phyloP scores from a whole-genome alignment of 2,797 vertebrate species.

The Gymnodraco acuticeps region DNA sequence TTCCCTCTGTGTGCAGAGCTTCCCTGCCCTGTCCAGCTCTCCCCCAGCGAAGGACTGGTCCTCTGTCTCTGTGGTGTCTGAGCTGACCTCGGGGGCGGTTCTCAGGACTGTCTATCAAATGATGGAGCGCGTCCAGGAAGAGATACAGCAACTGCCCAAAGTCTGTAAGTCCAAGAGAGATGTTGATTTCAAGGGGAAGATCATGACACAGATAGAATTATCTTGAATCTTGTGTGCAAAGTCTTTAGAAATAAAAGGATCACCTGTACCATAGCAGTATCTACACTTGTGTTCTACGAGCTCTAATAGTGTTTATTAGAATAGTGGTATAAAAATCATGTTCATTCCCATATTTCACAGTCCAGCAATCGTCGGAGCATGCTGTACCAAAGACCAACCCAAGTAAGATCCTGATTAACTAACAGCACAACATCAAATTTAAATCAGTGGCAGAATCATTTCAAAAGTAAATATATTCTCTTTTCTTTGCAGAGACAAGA shows the following conservation, averaged over 20 bases:
- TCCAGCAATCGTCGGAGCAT: constrained; percentile 39
- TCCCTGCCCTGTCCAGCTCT: constrained; percentile 51
- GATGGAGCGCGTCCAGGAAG: constrained; percentile 69
- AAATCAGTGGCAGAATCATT: background rate
- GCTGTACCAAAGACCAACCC: constrained; percentile 53
- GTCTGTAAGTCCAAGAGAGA: constrained; percentile 64
- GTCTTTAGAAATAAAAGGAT: background rate
- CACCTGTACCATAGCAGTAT: background rate
- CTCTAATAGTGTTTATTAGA: background rate
- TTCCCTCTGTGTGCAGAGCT: constrained; percentile 60
- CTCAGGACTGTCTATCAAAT: constrained; percentile 69
- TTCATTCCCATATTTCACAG: constrained; percentile 51
- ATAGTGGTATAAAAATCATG: background rate
- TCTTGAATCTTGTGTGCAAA: background rate
- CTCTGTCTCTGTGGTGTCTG: constrained; percentile 64
- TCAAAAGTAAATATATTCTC: background rate
- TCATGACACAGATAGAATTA: background rate
- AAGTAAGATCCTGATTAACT: constrained; percentile 64
- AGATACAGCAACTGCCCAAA: constrained; percentile 72
- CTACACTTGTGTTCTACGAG: background rate
- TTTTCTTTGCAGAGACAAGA: constrained; percentile 66
- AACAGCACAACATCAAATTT: background rate
- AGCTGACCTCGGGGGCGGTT: constrained; percentile 68
- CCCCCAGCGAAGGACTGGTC: constrained; percentile 72
- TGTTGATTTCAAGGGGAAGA: background rate